Percentiles rank a stretch among this genome's conserved stretches.
Evolutionary conservation across 2,113 vertebrate species (phyloP).

Genomic region (Corythornis cristatus): DNA sequence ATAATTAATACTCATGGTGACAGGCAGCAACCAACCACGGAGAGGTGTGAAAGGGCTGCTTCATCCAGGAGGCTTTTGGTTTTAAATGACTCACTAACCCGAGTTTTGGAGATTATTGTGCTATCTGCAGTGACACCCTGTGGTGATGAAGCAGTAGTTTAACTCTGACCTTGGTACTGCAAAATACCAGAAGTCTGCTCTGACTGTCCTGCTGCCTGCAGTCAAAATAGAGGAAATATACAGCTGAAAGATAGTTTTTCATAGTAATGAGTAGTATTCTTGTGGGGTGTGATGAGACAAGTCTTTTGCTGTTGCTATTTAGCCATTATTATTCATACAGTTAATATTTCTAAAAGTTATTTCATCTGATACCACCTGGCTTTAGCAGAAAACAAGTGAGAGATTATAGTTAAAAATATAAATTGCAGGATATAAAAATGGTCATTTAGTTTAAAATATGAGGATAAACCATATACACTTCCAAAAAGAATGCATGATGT

Average conservation of each 20-base stretch:
- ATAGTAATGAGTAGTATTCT: background rate
- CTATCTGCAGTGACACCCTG: conserved; percentile 65
- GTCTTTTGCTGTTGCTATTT: background rate
- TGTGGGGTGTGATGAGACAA: background rate
- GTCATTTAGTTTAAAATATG: background rate
- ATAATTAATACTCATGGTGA: background rate
- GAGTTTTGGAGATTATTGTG: background rate
- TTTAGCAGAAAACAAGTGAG: background rate
- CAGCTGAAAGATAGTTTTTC: background rate
- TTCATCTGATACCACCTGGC: background rate
- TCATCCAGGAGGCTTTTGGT: background rate
- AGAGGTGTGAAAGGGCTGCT: background rate
- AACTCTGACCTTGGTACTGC: background rate
- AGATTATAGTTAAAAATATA: background rate
- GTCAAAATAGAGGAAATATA: background rate
- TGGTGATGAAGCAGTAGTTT: conserved; percentile 11
- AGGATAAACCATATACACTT: background rate
- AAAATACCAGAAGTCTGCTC: background rate
- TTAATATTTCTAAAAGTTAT: background rate
- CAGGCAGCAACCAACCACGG: background rate
- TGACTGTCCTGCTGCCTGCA: background rate
- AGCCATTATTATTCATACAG: background rate
- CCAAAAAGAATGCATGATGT: background rate
- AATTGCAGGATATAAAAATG: background rate
- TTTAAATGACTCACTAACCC: background rate